Percentiles rank a stretch among this genome's conserved stretches.
phyloP scores from a whole-genome alignment of 2,797 vertebrate species.

The Tokudaia muenninki region DNA sequence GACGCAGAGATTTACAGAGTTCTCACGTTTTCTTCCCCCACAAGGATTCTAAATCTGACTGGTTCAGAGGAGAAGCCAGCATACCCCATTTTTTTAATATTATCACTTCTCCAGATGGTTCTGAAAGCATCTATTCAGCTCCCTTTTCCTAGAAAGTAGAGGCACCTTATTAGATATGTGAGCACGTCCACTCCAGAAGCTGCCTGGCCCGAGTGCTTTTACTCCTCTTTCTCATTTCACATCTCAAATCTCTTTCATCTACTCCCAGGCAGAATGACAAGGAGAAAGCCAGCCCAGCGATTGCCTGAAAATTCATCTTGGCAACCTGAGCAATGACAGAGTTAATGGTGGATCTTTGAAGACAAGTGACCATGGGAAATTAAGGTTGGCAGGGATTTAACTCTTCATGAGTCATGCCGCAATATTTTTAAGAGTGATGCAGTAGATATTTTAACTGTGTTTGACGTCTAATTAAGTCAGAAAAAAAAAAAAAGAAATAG shows the following conservation, averaged over 20 bases:
- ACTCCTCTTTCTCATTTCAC: conserved; percentile 64
- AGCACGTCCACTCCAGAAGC: conserved; percentile 50
- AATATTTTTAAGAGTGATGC: conserved; percentile 84
- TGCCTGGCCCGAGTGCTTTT: conserved; percentile 65
- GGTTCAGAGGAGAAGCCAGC: conserved; percentile 81
- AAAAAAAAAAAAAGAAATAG: conserved; percentile 76
- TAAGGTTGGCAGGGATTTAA: conserved; percentile 90
- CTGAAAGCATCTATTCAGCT: conserved; percentile 78
- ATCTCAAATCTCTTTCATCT: conserved; percentile 72
- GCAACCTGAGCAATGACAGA: conserved; percentile 86
- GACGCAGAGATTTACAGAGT: conserved; percentile 80
- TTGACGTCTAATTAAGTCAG: conserved; percentile 88
- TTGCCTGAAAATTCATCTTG: conserved; percentile 84
- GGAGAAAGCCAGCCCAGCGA: conserved; percentile 72
- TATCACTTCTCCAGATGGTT: conserved; percentile 84
- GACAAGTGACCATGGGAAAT: conserved; percentile 91
- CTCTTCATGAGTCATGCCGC: conserved; percentile 86
- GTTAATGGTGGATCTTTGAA: conserved; percentile 87
- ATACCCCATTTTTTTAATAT: conserved; percentile 83
- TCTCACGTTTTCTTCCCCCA: conserved; percentile 84
- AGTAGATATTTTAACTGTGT: conserved; percentile 84
- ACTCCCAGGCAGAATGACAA: conserved; percentile 75
- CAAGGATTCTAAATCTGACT: conserved; percentile 83
- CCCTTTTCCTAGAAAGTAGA: conserved; percentile 79
- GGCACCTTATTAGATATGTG: conserved; percentile 60